Conservation (phyloP, 1,140 invertebrate species). For the Drosophila serrata region DNA sequence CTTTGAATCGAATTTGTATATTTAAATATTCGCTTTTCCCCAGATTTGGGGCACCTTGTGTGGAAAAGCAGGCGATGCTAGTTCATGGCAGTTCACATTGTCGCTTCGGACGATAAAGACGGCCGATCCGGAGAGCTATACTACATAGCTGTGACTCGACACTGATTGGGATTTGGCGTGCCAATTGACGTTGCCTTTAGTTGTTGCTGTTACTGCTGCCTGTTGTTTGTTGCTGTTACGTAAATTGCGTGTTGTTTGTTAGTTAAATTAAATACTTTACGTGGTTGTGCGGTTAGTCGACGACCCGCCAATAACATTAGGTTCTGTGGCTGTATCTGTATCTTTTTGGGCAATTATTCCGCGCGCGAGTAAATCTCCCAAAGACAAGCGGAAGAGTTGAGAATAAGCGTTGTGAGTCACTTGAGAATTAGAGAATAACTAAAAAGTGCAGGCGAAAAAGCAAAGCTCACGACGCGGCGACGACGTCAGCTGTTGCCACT, state of each 20-base stretch:
- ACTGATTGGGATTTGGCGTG: constrained; percentile 33
- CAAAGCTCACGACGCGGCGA: constrained; percentile 27
- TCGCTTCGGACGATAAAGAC: constrained; percentile 63
- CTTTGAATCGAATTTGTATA: constrained; percentile 45
- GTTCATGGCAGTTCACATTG: constrained; percentile 77
- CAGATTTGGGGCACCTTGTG: constrained; percentile 59
- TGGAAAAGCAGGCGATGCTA: constrained; percentile 66
- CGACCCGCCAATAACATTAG: constrained; percentile 56
- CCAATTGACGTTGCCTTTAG: constrained; percentile 47
- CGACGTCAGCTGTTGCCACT: constrained; percentile 64
- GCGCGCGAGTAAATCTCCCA: constrained; percentile 65
- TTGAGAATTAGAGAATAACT: constrained; percentile 65
- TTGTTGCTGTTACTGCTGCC: constrained; percentile 46
- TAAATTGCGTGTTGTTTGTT: constrained; percentile 61
- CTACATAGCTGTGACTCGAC: constrained; percentile 1
- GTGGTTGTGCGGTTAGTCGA: constrained; percentile 61
- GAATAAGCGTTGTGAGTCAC: constrained; percentile 65
- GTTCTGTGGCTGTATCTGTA: constrained; percentile 22
- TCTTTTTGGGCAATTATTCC: constrained; percentile 63
- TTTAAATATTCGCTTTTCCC: constrained; percentile 65
- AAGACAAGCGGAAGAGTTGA: constrained; percentile 19
- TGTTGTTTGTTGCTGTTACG: constrained; percentile 46
- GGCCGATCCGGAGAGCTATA: constrained; percentile 35
- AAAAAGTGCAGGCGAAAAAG: constrained; percentile 74
- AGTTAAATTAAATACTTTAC: constrained; percentile 66